phyloP scores from a whole-genome alignment of 2,888 invertebrate species.

The Leptinotarsa juncta region DNA sequence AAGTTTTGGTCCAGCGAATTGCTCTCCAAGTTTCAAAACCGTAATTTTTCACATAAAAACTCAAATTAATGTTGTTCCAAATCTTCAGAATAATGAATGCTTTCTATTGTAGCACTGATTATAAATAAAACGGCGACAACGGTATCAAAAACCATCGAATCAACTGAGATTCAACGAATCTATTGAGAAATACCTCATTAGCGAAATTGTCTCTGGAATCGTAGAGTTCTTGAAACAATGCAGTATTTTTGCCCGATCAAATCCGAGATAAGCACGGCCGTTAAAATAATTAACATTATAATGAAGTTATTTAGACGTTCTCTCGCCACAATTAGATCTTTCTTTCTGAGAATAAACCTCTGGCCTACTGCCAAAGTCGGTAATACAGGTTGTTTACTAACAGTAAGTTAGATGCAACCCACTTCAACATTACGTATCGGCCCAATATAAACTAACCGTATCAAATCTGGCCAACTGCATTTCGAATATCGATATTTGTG shows the following conservation, averaged over 20 bases:
- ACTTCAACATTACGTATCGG: constrained; percentile 4
- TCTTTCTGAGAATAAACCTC: constrained; percentile 17
- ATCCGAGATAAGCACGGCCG: neutral
- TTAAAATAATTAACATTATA: constrained; percentile 14
- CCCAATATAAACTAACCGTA: neutral
- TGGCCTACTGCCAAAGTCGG: constrained; percentile 18
- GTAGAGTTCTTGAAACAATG: neutral
- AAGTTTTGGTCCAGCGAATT: no score
- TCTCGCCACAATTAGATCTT: constrained; percentile 20
- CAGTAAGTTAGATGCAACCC: constrained; percentile 16
- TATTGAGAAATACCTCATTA: no score
- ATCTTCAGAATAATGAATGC: no score
- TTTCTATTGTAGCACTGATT: no score
- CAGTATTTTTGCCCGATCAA: neutral
- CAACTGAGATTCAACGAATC: no score
- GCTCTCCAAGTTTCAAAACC: no score
- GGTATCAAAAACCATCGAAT: no score
- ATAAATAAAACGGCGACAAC: no score
- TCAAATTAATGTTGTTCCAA: no score
- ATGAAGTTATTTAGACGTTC: neutral
- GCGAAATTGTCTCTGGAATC: no score
- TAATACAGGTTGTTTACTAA: constrained; percentile 23
- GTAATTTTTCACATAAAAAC: no score
- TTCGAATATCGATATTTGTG: constrained; percentile 12
- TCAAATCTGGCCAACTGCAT: constrained; percentile 4